phyloP scores from a whole-genome alignment of 2,888 invertebrate species.

The Hyalella azteca region DNA sequence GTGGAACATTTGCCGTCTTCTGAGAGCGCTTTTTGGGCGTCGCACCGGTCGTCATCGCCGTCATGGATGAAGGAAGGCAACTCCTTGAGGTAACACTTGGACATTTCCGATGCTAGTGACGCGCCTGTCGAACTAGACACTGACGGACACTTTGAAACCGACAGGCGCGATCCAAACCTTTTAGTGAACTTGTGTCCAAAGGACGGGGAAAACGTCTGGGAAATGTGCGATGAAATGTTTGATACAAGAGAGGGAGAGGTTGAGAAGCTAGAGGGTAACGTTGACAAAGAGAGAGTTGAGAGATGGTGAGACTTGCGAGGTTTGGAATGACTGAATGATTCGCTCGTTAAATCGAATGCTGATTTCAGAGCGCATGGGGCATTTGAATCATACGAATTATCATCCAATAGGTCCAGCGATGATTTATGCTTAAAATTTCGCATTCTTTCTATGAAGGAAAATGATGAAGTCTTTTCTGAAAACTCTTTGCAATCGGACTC shows the following conservation, averaged over 20 bases:
- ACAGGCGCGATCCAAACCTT: conserved; percentile 11
- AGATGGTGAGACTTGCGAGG: conserved; percentile 17
- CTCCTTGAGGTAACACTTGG: neutral
- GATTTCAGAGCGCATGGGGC: neutral
- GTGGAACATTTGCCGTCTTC: conserved; percentile 26
- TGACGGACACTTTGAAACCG: conserved; percentile 10
- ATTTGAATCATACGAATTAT: neutral
- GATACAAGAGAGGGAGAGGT: neutral
- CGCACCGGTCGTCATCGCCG: neutral
- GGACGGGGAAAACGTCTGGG: conserved; percentile 13
- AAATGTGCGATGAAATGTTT: neutral
- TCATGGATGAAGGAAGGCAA: neutral
- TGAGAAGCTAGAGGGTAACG: conserved; percentile 1
- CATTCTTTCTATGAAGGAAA: conserved; percentile 7
- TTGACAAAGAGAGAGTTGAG: conserved; percentile 2
- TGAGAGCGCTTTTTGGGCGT: neutral
- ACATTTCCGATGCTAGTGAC: conserved; percentile 1
- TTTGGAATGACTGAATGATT: neutral
- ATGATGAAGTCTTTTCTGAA: neutral
- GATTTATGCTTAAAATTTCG: neutral
- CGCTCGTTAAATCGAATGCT: neutral
- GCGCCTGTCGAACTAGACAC: conserved; percentile 23
- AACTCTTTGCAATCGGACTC: neutral
- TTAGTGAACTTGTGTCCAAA: conserved; percentile 16
- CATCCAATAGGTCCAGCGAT: neutral